Conservation (phyloP, 1,140 invertebrate genomes). For the Mizuhopecten yessoensis region DNA sequence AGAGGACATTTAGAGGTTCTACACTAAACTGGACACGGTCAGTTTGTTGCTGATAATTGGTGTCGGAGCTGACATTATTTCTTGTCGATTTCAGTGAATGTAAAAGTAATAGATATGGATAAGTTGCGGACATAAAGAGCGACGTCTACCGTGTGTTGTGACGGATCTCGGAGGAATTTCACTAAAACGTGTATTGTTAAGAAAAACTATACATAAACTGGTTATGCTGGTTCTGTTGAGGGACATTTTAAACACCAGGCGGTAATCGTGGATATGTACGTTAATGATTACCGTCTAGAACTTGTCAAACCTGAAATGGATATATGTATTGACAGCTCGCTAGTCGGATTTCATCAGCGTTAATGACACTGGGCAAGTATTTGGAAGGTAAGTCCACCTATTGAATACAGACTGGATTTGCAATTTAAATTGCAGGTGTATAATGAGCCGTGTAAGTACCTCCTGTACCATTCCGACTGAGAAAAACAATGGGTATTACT, state of each 20-base stretch:
- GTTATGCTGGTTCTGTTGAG: background rate
- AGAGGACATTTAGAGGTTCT: background rate
- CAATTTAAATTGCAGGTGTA: background rate
- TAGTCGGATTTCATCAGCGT: background rate
- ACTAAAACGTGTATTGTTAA: constrained; percentile 35
- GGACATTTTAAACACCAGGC: background rate
- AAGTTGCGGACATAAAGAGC: background rate
- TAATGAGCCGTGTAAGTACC: background rate
- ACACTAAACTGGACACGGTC: constrained; percentile 12
- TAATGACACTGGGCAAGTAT: background rate
- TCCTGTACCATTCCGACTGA: too few species aligned
- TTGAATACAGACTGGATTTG: background rate
- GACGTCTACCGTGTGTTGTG: background rate
- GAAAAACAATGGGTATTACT: too few species aligned
- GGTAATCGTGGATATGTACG: background rate
- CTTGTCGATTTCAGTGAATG: background rate
- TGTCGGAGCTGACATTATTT: background rate
- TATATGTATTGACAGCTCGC: background rate
- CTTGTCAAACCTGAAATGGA: background rate
- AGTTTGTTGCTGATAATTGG: background rate
- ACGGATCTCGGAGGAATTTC: background rate
- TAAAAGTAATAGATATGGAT: background rate
- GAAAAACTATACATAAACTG: background rate
- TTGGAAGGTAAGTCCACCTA: background rate
- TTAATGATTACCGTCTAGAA: background rate